A percentile compares a stretch with the other conserved stretches of the same genome.
These are phyloP conservation scores for Sus cebifrons DNA, from an alignment of 2,797 vertebrate genomes.

Conservation along the genomic window DNA sequence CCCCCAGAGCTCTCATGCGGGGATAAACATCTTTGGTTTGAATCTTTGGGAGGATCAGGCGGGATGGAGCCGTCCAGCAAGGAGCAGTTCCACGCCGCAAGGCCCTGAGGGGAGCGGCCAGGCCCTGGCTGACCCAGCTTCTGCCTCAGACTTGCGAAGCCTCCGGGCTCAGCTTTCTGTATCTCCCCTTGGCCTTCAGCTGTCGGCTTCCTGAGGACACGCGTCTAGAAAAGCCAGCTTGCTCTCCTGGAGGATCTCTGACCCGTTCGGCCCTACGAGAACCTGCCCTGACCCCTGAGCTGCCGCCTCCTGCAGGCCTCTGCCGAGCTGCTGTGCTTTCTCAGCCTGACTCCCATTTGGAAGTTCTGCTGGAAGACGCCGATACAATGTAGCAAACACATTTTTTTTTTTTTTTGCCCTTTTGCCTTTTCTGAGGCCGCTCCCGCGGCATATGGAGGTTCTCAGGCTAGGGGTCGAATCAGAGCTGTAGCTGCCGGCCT, in stretches of 20 bases:
- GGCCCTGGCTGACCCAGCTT: background rate
- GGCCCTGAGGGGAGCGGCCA: background rate
- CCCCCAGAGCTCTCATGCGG: accelerated
- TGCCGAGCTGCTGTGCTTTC: background rate
- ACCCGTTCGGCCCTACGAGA: background rate
- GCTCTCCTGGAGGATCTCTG: background rate
- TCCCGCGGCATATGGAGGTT: too few species aligned
- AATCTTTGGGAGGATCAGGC: background rate
- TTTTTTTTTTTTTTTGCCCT: too few species aligned
- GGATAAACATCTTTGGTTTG: background rate
- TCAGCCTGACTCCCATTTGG: background rate
- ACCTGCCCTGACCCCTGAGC: background rate
- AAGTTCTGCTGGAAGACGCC: background rate
- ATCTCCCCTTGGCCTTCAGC: too few species aligned
- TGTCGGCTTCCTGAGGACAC: background rate
- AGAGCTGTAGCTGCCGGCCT: too few species aligned
- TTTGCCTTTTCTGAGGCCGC: too few species aligned
- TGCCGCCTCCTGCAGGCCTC: background rate
- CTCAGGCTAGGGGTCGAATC: too few species aligned
- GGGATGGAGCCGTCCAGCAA: background rate
- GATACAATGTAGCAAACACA: background rate
- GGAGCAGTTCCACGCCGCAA: background rate
- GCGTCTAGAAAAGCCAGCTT: background rate
- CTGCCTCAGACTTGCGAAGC: too few species aligned
- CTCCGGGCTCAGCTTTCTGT: background rate